Base-by-base conservation (phyloP, 2,797 vertebrate genomes). In the Anguilla marmorata region DNA sequence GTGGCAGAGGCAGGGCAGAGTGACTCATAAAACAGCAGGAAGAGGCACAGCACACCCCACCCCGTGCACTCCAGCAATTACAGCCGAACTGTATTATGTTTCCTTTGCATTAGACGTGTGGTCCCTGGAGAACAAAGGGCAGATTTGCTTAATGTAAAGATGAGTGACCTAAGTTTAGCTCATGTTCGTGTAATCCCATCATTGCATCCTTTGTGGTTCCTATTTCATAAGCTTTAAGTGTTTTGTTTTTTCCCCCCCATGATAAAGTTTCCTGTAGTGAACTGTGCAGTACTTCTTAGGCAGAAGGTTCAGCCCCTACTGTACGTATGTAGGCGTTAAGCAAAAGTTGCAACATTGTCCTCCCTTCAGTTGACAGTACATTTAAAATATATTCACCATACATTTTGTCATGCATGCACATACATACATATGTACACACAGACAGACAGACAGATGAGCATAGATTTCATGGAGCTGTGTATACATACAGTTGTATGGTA, bases 251-350 rank as follows among this genome's bases (percentile, higher is more conserved):
- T 33, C 27, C 69, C 60, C 24, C 66, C 8, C 66, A 69, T 56
- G 30, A 86, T 83, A 66, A 56, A 86, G 63, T 90, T 87, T 90
- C 88, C 87, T 84, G 24, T 66, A 80, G 86, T 52, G 33, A 87
- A 58, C 48, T 41, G 79, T 21, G 6, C 48, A 84, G 50, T 84
- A 56, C 83, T 56, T 79, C 33, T 72, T 79, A 21, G 33, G 33
- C 37, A 6, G 69, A 14, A 19, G 12, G 33, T 14, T 14, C 27
- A 12, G 69, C 11, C 30, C 37, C 30, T 74, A 33, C 27, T 27
- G 58, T 60, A 60, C 16, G 58, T 69, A 60, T 60, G 58, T 69
- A 74, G 69, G 12, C 14, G 27, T 74, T 33, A 30, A 27, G 66
- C 8, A 33, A 11, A 14, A 74, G 30, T 30, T 33, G 11, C 33